Evolutionary conservation across 2,113 vertebrate genomes (phyloP).

Genomic region (Marmota monax): DNA sequence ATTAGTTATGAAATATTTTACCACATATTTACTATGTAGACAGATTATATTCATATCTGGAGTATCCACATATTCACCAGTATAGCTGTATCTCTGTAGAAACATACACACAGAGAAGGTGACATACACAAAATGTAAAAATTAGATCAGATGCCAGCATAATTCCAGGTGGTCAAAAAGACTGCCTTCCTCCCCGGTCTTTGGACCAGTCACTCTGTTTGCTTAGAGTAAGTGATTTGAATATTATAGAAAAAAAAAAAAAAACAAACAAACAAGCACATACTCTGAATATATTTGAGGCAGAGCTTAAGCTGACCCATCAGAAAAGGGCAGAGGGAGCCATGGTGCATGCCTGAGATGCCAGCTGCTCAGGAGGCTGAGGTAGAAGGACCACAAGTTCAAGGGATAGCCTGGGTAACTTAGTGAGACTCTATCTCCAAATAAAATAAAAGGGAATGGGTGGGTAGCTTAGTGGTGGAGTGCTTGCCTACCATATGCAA

Average conservation of each 20-base stretch:
- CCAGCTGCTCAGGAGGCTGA: too few species aligned
- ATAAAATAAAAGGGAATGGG: too few species aligned
- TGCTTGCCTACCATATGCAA: too few species aligned
- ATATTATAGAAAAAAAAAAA: background rate
- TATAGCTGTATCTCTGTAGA: background rate
- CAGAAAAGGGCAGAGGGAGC: background rate
- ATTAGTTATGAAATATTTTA: background rate
- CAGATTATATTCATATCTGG: background rate
- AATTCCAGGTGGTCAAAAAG: slow-evolving; percentile 12
- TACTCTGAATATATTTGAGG: background rate
- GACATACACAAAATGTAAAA: background rate
- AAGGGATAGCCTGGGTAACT: too few species aligned
- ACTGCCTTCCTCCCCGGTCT: background rate
- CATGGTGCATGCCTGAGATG: too few species aligned
- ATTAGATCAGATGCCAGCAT: slow-evolving; percentile 8
- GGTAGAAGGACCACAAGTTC: too few species aligned
- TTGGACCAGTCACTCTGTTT: background rate
- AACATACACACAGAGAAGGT: background rate
- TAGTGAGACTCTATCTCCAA: too few species aligned
- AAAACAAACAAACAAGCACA: slow-evolving; percentile 18
- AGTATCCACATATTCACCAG: background rate
- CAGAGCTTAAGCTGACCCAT: background rate
- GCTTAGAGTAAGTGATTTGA: slow-evolving; percentile 41
- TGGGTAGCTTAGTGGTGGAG: too few species aligned
- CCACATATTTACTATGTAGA: background rate